Base-by-base conservation (phyloP, 2,888 invertebrate genomes). In the Scaptomyza caliginosa region DNA sequence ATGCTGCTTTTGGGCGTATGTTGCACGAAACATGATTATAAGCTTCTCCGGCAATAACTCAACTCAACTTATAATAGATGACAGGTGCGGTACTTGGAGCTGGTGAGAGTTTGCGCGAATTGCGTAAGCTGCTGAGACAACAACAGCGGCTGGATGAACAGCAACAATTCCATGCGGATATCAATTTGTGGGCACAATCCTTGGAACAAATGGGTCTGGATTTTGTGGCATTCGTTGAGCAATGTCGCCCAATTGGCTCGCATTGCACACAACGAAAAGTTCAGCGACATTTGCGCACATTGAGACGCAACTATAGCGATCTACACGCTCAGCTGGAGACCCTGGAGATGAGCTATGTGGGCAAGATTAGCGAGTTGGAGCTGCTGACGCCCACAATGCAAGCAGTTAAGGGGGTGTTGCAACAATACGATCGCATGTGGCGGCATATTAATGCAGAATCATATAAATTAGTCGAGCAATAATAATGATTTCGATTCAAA, bases 381-480 rank as follows among this genome's bases (percentile, higher is more conserved):
- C 30, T 49, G 0, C 17, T 78, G 49, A 60, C 58, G 49, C 70
- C 67, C 36, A 49, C 76, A 7, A 11, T 79, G 21, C 63, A 42
- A 1, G 59, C 55, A 19, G 32, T 67, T 5, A 45, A 62, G 4
- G 7, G 10, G 1, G 55, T 71, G 11, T 26, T 79, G 1, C 50
- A 26, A 3, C 56, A 64, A 17, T 82, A 78, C 45, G 62, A 82
- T 11, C 46, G 28, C 4, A 51, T 49, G 16, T 24, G 76, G 10
- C 55, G 50, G 4, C n/a, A 39, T 19, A 46, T 82, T 1, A 51
- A 49, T 19, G 13, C 23, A 0, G 46, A 79, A 16, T 42, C 51
- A 13, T 67, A 67, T 10, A 78, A 74, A 16, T 32, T 79, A 43
- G 62, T 79, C 3, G 45, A 62, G 0, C 73, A 74, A 34, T 73